Base-by-base conservation (phyloP, 2,797 vertebrate genomes). In the Perodicticus potto region DNA sequence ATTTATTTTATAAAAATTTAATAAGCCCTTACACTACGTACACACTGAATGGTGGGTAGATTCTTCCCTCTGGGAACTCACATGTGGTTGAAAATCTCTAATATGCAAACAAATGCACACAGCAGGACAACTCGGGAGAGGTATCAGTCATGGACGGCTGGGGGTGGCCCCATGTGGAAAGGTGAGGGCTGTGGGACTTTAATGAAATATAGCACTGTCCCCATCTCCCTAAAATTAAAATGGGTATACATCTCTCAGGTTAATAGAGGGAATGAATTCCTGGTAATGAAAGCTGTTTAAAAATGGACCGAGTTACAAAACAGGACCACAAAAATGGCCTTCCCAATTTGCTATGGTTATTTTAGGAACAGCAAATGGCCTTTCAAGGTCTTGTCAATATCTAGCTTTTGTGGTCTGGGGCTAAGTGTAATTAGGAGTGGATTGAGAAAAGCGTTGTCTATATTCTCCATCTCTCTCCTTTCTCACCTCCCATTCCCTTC, bases 371-470 rank as follows among this genome's bases (percentile, higher is more conserved):
- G 95, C 61, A 97, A 96, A 96, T 85, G 91, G 86, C 65, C 73
- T 97, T 95, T 96, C 91, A 85, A 93, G 83, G 78, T 61, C 83
- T 85, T 92, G 96, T 97, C 97, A 78, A 93, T 97, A 97, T 74
- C 94, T n/a, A 55, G 67, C 93, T 94, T 96, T 97, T 97, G 93
- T 93, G 86, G 93, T 89, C 12, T 10, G 72, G 80, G 49, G 63
- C 86, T 91, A 76, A 82, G 84, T 87, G 77, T 97, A 91, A 97
- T 96, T 94, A 97, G 93, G 69, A 95, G 80, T 55, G 78, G 76
- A 86, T n/a, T 80, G 93, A 96, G 94, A 32, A 63, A 37, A 89
- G 57, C 29, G 63, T n/a, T 90, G 82, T 98, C 94, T 96, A 11
- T 86, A 40, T 80, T 93, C 87, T 55, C 87, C 57, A 95, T 96